These are phyloP conservation scores for Trileptium ribeirensis DNA, from an alignment of 2,888 invertebrate species.

Conservation along the genomic window DNA sequence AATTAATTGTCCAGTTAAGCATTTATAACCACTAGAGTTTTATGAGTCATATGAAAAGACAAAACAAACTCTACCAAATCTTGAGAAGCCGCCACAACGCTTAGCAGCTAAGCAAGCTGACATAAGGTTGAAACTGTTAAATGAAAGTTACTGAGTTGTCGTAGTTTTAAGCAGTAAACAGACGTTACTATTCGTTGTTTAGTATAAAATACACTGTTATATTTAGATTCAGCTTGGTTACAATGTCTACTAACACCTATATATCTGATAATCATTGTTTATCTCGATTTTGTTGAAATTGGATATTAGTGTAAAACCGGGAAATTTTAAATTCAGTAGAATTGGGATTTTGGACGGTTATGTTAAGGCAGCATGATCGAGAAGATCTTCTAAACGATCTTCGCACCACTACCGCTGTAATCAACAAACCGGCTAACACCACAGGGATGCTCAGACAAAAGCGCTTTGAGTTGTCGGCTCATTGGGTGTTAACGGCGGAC, in stretches of 20 bases:
- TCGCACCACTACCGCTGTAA: not conserved
- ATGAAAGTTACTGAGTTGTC: too few relatives aligned
- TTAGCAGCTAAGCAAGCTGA: too few relatives aligned
- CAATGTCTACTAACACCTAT: not conserved
- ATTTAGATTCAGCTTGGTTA: not conserved
- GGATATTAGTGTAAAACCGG: not conserved
- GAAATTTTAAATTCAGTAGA: not conserved
- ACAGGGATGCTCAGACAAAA: not conserved
- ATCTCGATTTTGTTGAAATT: not conserved
- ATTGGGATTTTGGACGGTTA: not conserved
- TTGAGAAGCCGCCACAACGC: too few relatives aligned
- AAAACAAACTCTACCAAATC: too few relatives aligned
- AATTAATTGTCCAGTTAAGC: constrained; percentile 5
- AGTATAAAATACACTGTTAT: too few relatives aligned
- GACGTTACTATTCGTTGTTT: too few relatives aligned
- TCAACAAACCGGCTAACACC: not conserved
- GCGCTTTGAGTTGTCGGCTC: not conserved
- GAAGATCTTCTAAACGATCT: not conserved
- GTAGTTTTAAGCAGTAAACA: too few relatives aligned
- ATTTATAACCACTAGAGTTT: constrained; percentile 2
- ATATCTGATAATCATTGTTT: not conserved
- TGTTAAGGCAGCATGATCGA: not conserved
- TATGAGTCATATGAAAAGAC: not conserved
- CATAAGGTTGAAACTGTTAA: too few relatives aligned
- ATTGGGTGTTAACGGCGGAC: not conserved